These are phyloP conservation scores for Phainopepla nitens DNA, from an alignment of 2,113 vertebrate species.

Conservation along the genomic window DNA sequence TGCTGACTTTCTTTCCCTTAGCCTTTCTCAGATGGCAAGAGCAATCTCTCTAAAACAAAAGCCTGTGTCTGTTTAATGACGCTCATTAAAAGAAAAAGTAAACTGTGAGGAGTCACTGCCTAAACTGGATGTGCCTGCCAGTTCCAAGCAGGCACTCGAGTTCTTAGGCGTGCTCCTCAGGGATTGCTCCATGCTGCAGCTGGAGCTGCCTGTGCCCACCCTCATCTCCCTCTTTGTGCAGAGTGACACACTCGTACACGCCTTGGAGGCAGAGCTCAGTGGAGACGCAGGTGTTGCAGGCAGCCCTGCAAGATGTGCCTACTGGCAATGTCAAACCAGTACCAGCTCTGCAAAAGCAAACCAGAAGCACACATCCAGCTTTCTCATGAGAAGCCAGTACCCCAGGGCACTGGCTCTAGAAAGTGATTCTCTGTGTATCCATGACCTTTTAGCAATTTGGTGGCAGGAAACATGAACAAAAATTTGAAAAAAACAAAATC, in stretches of 20 bases:
- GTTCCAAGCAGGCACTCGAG: neutral
- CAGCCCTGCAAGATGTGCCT: neutral
- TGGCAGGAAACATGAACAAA: neutral
- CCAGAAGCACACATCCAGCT: neutral
- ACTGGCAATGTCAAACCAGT: neutral
- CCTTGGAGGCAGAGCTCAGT: neutral
- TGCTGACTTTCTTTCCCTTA: neutral
- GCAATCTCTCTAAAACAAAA: neutral
- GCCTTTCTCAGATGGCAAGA: neutral
- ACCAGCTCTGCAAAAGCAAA: neutral
- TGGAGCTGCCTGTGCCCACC: neutral
- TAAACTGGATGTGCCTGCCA: neutral
- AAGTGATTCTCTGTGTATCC: neutral
- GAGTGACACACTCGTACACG: fast-evolving
- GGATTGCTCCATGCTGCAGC: neutral
- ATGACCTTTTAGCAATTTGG: neutral
- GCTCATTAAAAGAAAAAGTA: neutral
- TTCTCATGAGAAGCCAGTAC: neutral
- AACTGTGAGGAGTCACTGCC: neutral
- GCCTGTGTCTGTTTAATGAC: neutral
- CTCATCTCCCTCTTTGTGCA: neutral
- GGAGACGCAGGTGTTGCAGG: neutral
- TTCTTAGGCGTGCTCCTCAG: neutral
- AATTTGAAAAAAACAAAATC: neutral
- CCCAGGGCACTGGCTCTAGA: neutral